Conservation (phyloP, 2,113 vertebrate species). For the Rhinoderma darwinii region DNA sequence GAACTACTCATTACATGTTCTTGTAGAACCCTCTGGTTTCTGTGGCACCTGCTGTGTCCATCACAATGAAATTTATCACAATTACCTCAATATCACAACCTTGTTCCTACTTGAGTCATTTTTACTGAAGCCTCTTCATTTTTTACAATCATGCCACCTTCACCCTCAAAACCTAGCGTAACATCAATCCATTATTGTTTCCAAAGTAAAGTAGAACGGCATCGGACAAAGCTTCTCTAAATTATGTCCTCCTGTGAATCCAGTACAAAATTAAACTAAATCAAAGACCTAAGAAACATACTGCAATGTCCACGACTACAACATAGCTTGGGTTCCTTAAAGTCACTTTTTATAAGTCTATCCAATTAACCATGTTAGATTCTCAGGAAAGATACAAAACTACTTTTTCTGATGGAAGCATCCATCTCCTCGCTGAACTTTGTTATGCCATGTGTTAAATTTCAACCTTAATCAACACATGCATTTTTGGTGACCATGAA, state of each 20-base stretch:
- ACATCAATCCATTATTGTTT: conserved; percentile 1
- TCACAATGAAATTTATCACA: conserved; percentile 40
- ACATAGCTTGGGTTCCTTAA: background rate
- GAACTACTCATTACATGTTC: conserved; percentile 27
- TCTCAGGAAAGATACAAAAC: background rate
- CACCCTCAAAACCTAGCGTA: background rate
- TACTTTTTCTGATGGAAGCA: background rate
- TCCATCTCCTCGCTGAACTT: background rate
- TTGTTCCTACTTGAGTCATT: conserved; percentile 8
- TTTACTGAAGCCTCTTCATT: conserved; percentile 19
- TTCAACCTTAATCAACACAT: conserved; percentile 21
- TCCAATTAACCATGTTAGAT: background rate
- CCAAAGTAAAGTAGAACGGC: background rate
- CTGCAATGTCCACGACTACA: background rate
- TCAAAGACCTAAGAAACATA: background rate
- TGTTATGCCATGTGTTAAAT: conserved; percentile 13
- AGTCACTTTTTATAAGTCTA: background rate
- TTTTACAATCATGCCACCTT: conserved; percentile 11
- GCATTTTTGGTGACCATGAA: conserved; percentile 3
- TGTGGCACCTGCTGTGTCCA: conserved; percentile 32
- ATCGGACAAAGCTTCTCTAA: background rate
- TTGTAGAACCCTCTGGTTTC: conserved; percentile 7
- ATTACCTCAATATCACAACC: conserved; percentile 24
- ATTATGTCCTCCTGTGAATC: background rate
- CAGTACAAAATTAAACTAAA: background rate